Percentiles rank a stretch among this genome's conserved stretches.
These are phyloP conservation scores for Epizoanthus rinbou DNA, from an alignment of 92 coral and sea anemone species.

Conservation along the genomic window DNA sequence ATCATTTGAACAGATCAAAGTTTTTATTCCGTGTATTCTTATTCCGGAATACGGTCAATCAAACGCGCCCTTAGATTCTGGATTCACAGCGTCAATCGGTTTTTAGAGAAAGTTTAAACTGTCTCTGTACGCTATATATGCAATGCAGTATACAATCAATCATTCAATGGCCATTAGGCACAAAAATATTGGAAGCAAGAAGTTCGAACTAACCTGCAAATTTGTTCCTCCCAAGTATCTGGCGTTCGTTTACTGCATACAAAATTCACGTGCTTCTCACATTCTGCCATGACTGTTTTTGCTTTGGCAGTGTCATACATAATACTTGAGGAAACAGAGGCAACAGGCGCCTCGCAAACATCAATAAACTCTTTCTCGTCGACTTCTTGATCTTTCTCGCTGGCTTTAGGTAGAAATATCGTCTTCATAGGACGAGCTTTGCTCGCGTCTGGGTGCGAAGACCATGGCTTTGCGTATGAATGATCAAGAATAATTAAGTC, in stretches of 20 bases:
- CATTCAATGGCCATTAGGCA: too few species aligned
- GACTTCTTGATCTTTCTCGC: conserved; percentile 48
- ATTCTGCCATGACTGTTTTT: conserved; percentile 91
- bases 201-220: conserved; percentile 75
- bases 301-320: conserved; percentile 92
- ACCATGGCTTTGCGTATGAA: conserved; percentile 97
- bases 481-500: conserved; percentile 93
- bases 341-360: conserved; percentile 67
- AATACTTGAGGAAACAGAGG: conserved; percentile 65
- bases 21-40: too few species aligned
- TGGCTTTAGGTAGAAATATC: conserved; percentile 72
- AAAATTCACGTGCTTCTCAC: conserved; percentile 94
- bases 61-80: too few species aligned
- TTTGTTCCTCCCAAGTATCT: conserved; percentile 99
- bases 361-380: conserved; percentile 64
- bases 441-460: conserved; percentile 92
- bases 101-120: too few species aligned
- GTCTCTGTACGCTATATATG: too few species aligned
- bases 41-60: too few species aligned
- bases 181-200: too few species aligned
- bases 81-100: too few species aligned
- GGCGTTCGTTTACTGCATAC: conserved; percentile 95
- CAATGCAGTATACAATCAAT: too few species aligned
- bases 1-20: too few species aligned
- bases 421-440: conserved; percentile 93